phyloP scores from a whole-genome alignment of 1,140 invertebrate genomes.

The Anagrus nilaparvatae region DNA sequence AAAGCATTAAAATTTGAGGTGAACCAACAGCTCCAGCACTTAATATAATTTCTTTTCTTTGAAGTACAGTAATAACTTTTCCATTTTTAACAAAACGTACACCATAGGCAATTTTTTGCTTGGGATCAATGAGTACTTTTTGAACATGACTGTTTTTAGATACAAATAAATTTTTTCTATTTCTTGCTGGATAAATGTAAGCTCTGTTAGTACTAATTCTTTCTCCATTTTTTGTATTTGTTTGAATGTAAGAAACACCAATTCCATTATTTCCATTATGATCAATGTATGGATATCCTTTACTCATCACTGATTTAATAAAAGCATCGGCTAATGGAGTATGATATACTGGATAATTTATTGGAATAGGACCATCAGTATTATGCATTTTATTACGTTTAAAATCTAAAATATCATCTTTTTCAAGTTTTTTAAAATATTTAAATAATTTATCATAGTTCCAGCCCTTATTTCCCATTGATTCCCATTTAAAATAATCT shows the following conservation, averaged over 20 bases:
- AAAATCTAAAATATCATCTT: no score
- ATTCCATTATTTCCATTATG: neutral
- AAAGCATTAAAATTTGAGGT: slow-evolving; percentile 59
- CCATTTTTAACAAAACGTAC: slow-evolving; percentile 55
- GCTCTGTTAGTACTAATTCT: slow-evolving; percentile 61
- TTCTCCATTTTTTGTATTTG: slow-evolving; percentile 56
- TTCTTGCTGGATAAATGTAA: slow-evolving; percentile 49
- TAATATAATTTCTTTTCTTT: slow-evolving; percentile 52
- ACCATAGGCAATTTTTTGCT: slow-evolving; percentile 49
- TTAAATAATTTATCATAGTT: neutral
- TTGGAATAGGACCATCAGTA: neutral
- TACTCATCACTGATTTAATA: neutral
- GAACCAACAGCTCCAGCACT: slow-evolving; percentile 48
- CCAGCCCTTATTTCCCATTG: neutral
- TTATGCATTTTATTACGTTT: neutral
- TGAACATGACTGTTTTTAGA: slow-evolving; percentile 54
- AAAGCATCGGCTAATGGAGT: neutral
- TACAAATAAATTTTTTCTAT: slow-evolving; percentile 59
- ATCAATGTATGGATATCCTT: neutral
- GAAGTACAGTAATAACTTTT: no score
- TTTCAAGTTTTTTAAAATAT: neutral
- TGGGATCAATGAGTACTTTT: slow-evolving; percentile 53
- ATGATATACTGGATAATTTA: neutral
- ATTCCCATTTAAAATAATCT: neutral
- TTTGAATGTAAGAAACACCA: slow-evolving; percentile 58